Base-by-base conservation (phyloP, 2,888 invertebrate species). In the Macrophya annulata region DNA sequence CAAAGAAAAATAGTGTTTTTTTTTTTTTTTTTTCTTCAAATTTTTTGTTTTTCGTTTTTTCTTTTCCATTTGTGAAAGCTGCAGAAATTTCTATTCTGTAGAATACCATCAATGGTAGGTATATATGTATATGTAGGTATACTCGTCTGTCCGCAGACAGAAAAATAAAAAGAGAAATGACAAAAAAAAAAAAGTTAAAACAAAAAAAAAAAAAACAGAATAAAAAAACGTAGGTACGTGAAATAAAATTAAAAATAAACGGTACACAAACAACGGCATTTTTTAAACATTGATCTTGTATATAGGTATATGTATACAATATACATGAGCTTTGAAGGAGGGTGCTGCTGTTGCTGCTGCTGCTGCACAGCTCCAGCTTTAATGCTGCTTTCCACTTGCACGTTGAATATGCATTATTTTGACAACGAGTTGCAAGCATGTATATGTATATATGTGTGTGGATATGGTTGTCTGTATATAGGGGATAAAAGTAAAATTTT, bases 391-490 rank as follows among this genome's bases (percentile, higher is more conserved):
- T 31, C 1, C 31, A 31, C 1, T 31, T 71, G 40, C 37, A 40
- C 71, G 71, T 71, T 71, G 40, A 71, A 71, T 71, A 71, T 71
- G 71, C 25, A 71, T 71, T 40, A 71, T 31, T 71, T 40, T 37
- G 21, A 25, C 37, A 71, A 71, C 68, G 31, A n/a, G 55, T 68
- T 68, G 15, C 10, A 62, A 12, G 21, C 21, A 3, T 21, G 62
- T 62, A 17, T 62, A 0, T 25, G 25, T 62, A 15, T 68, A 17
- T 71, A 40, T 40, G 37, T 71, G 8, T 8, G 12, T 40, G 10
- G 0, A 4, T 59, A 2, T 21, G n/a, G 1, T 8, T 71, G 71
- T 17, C 40, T 17, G 40, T 12, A 1, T n/a, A n/a, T n/a, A n/a
- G n/a, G 31, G 25, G 62, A 62, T 62, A 21, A n/a, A 62, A 25